These are phyloP conservation scores for Megalops cyprinoides DNA, from an alignment of 2,797 vertebrate genomes.

Conservation along the genomic window DNA sequence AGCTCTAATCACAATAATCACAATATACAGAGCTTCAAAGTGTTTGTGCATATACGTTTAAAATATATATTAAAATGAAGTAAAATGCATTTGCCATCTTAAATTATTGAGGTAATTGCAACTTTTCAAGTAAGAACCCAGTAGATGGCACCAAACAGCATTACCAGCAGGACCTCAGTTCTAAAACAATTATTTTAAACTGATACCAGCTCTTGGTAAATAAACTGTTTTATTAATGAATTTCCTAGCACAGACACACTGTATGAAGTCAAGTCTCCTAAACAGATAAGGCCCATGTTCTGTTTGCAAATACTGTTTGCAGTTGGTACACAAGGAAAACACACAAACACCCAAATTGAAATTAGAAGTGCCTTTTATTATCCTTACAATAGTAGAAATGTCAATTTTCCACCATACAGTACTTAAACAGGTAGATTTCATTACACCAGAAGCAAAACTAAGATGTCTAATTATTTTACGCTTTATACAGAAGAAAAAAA, in stretches of 20 bases:
- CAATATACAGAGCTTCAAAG: too few species aligned
- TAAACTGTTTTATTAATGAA: too few species aligned
- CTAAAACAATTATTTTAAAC: background rate
- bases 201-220: background rate
- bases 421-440: background rate
- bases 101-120: too few species aligned
- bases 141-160: background rate
- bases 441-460: conserved; percentile 4
- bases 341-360: background rate
- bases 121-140: background rate
- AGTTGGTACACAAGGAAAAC: background rate
- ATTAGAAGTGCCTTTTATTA: conserved; percentile 21
- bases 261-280: too few species aligned
- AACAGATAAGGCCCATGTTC: too few species aligned
- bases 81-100: too few species aligned
- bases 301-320: background rate
- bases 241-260: too few species aligned
- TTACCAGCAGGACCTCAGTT: background rate
- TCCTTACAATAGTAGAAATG: conserved; percentile 11
- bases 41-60: too few species aligned
- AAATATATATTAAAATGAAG: too few species aligned
- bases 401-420: conserved; percentile 23
- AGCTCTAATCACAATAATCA: too few species aligned
- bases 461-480: background rate
- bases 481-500: background rate